Base-by-base conservation (phyloP, 2,888 invertebrate species). In the Malacosoma neustria region DNA sequence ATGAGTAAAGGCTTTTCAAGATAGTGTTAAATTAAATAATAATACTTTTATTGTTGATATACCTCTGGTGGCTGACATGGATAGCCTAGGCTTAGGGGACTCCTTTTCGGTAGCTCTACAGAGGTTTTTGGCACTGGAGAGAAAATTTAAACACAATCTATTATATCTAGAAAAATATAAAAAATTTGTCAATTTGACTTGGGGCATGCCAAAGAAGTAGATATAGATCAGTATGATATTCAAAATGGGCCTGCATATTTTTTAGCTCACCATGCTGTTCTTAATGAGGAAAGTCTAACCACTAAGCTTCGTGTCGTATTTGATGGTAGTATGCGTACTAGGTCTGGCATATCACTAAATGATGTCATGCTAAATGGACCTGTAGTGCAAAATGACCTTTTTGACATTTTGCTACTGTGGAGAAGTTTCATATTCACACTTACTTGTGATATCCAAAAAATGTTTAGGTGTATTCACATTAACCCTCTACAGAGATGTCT, bases 301-400 rank as follows among this genome's bases (percentile, higher is more conserved):
- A 42, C 45, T 2, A 45, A 45, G 13, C 36, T 34, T n/a, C 33
- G 45, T 11, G 33, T 33, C 11, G 42, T 46, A 5, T 43, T 41
- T 22, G 40, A 46, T 33, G 41, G 40, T 12, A 41, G 41, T 12
- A 38, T 38, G 41, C 34, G 37, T 32, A 38, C 38, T 6, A 40
- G 33, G 11, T 34, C 30, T 11, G 37, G 35, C 15, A 11, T 39
- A 15, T 37, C 35, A 29, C 32, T 43, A 14, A 47, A 47, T 42
- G 38, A 45, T 29, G 15, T 47, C n/a, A 30, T 42, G 11, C 13
- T 48, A 29, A 48, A 48, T 42, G 45, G 45, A 5, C 42, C 39
- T 3, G 36, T 38, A 22, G 44, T 48, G 1, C 44, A 48, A 31
- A 40, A 29, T 1, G 45, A 45, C 9, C 32, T 48, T 3, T 42